phyloP scores from a whole-genome alignment of 2,888 invertebrate genomes.

The Bombyx huttoni region DNA sequence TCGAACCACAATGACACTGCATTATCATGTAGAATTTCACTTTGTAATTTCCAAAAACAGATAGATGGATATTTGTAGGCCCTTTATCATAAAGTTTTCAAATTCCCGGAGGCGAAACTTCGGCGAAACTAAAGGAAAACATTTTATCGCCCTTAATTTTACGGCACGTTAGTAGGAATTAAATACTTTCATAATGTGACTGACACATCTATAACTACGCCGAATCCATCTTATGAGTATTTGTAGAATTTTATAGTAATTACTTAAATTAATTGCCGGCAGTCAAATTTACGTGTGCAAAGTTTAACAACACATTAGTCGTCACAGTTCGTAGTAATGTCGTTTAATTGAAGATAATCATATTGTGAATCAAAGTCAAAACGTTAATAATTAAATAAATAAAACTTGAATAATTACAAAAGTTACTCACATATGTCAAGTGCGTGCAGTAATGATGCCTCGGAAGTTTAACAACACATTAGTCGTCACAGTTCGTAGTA shows the following conservation, averaged over 20 bases:
- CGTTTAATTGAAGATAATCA: no score
- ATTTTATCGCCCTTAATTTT: background rate
- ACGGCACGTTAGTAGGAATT: background rate
- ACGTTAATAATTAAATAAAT: no score
- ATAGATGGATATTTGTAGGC: background rate
- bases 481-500: no score
- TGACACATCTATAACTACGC: background rate
- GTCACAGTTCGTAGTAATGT: no score
- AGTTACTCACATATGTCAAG: constrained; percentile 56
- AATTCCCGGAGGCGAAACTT: background rate
- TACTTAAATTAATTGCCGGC: no score
- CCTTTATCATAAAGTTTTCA: background rate
- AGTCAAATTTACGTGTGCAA: no score
- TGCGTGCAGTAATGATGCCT: constrained; percentile 30
- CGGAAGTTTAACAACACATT: no score
- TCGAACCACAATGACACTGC: no score
- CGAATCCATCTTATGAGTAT: background rate
- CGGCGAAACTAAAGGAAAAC: background rate
- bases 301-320: no score
- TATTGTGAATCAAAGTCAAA: no score
- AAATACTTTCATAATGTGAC: background rate
- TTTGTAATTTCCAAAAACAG: background rate
- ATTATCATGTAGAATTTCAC: background rate
- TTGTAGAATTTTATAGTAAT: background rate
- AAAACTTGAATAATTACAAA: background rate